A percentile compares a stretch with the other conserved stretches of the same genome.
These are phyloP conservation scores for Anadara kagoshimensis DNA, from an alignment of 1,140 invertebrate genomes.

Conservation along the genomic window DNA sequence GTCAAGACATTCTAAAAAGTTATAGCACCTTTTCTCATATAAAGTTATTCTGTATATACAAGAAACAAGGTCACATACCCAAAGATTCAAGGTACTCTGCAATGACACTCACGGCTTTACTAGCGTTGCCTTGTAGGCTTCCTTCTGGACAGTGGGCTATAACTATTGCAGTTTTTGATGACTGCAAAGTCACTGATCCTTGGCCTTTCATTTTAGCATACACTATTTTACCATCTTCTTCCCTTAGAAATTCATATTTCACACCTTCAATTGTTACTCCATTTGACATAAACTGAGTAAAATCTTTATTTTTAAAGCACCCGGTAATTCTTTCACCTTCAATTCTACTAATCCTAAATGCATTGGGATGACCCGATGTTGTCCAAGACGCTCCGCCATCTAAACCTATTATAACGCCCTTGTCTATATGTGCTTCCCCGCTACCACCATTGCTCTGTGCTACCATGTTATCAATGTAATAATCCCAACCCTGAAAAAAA, in stretches of 20 bases:
- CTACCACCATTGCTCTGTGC: slow-evolving; percentile 27
- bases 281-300: not conserved
- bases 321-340: slow-evolving; percentile 23
- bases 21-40: too few species aligned
- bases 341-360: not conserved
- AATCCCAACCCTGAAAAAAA: slow-evolving; percentile 30
- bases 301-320: slow-evolving; percentile 26
- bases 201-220: slow-evolving; percentile 33
- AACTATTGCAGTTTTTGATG: slow-evolving; percentile 32
- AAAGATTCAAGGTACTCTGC: slow-evolving; percentile 38
- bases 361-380: not conserved
- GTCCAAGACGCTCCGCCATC: slow-evolving; percentile 27
- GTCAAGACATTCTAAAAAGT: too few species aligned
- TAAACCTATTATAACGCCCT: too few species aligned
- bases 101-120: slow-evolving; percentile 33
- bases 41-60: too few species aligned
- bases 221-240: slow-evolving; percentile 36
- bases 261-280: slow-evolving; percentile 20
- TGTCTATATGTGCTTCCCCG: slow-evolving; percentile 23
- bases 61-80: too few species aligned
- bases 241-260: slow-evolving; percentile 43
- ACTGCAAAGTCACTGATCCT: slow-evolving; percentile 26
- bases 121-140: slow-evolving; percentile 39
- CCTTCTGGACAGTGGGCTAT: slow-evolving; percentile 30
- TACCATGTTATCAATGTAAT: slow-evolving; percentile 37